Conservation (phyloP, 2,888 invertebrate genomes). For the Deroplatys truncata region DNA sequence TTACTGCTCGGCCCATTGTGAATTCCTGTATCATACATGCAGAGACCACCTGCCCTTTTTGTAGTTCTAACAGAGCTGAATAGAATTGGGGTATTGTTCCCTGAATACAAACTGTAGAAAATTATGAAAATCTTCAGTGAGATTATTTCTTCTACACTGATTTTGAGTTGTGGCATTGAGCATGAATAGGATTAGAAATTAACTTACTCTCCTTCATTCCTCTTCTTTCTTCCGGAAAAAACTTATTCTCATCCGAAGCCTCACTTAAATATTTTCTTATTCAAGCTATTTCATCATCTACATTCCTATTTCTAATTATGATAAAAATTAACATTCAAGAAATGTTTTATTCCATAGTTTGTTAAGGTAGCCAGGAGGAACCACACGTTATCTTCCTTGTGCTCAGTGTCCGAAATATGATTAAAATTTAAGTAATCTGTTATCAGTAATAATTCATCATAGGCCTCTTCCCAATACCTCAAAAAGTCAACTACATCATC, state of each 20-base stretch:
- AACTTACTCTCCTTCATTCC: too few relatives aligned
- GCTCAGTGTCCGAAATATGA: not conserved
- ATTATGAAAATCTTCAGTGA: not conserved
- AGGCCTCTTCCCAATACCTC: not conserved
- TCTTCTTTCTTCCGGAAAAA: too few relatives aligned
- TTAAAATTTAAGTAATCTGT: not conserved
- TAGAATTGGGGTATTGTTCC: not conserved
- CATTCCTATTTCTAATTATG: too few relatives aligned
- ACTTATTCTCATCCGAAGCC: too few relatives aligned
- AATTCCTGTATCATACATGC: not conserved
- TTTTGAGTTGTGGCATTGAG: too few relatives aligned
- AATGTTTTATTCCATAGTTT: not conserved
- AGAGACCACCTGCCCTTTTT: not conserved
- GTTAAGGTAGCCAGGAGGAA: not conserved
- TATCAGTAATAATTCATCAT: not conserved
- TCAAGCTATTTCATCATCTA: too few relatives aligned
- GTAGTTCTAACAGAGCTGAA: not conserved
- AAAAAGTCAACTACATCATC: not conserved
- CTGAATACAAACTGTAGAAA: not conserved
- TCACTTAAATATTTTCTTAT: too few relatives aligned
- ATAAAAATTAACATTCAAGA: too few relatives aligned
- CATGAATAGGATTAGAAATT: too few relatives aligned
- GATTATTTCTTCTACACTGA: not conserved
- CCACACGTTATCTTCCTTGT: not conserved
- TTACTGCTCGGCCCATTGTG: not conserved